Evolutionary conservation across 2,888 invertebrate species (phyloP), one percentile per base, ranked within the genome.

Genomic region (Callimorpha dominula): DNA sequence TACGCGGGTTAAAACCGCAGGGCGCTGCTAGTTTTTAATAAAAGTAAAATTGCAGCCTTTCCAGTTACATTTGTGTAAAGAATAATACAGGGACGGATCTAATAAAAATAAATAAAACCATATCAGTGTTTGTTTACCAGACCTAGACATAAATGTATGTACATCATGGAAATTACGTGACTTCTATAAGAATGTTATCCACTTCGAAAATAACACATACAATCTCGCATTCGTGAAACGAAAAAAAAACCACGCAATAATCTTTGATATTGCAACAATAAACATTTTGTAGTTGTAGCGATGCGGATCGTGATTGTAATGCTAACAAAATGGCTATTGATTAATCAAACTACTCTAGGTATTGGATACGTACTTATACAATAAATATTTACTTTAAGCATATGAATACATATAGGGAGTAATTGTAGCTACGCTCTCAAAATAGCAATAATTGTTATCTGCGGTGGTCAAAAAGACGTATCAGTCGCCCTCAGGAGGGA

Each of bases 251-350:
- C n/a, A 31, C 49, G 65, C 15, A 49, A 20, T 14, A 65, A 49
- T 65, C n/a, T 31, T 49, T 65, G 49, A 65, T 65, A 49, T 20
- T 15, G 14, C 15, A 49, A 14, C 65, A 65, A 65, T 49, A 49
- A 49, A 12, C 46, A 49, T 31, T 65, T 15, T 65, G 31, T 31
- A 49, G 6, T 46, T 31, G 7, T 20, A 15, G 31, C 31, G 49
- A 20, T 49, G 65, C 65, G 49, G 31, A 49, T 20, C 65, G 14
- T 49, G 49, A 65, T 49, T 65, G 65, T 20, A 49, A 65, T 49
- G 49, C 46, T 31, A 49, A 57, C n/a, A 20, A 57, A 57, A 57
- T 11, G 9, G 9, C 54, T 11, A 20, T 14, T 20, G 54, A 57
- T n/a, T 8, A 54, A 20, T n/a, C 20, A 57, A 57, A 57, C 54